These are phyloP conservation scores for Leptobrachium ailaonicum DNA, from an alignment of 2,113 vertebrate species.

Conservation along the genomic window DNA sequence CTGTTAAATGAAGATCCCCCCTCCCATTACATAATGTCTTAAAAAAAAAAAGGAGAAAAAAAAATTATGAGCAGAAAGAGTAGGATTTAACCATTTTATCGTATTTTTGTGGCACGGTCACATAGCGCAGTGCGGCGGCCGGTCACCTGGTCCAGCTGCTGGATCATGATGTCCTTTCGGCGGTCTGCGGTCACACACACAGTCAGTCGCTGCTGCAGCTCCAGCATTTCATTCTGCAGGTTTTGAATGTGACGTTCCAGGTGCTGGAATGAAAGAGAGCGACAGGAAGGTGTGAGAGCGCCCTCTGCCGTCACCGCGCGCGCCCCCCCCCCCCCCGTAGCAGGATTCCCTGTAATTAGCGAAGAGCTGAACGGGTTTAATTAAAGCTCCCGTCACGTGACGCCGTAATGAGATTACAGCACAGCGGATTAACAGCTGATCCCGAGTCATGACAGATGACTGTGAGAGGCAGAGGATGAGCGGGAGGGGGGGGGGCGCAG, in stretches of 20 bases:
- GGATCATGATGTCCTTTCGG: slow-evolving; percentile 76
- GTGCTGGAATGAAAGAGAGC: slow-evolving; percentile 57
- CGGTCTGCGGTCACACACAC: slow-evolving; percentile 70
- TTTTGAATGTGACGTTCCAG: slow-evolving; percentile 69
- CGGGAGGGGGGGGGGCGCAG: background rate
- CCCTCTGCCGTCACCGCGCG: background rate
- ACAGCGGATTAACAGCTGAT: slow-evolving; percentile 36
- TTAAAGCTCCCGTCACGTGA: slow-evolving; percentile 19
- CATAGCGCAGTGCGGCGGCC: background rate
- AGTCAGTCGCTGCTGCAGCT: slow-evolving; percentile 70
- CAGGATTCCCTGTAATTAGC: slow-evolving; percentile 4
- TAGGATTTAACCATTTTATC: no score
- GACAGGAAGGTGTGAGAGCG: background rate
- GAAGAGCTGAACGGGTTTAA: slow-evolving; percentile 25
- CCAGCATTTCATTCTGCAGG: slow-evolving; percentile 68
- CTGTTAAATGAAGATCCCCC: no score
- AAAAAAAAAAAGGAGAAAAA: no score
- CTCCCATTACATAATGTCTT: no score
- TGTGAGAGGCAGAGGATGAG: background rate
- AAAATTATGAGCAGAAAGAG: no score
- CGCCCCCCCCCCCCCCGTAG: background rate
- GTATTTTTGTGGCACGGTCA: no score
- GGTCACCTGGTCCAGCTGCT: slow-evolving; percentile 75
- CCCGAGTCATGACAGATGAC: slow-evolving; percentile 41
- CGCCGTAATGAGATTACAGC: slow-evolving; percentile 25